Evolutionary conservation across 1,140 invertebrate genomes (phyloP).

Genomic region (Conus betulinus): DNA sequence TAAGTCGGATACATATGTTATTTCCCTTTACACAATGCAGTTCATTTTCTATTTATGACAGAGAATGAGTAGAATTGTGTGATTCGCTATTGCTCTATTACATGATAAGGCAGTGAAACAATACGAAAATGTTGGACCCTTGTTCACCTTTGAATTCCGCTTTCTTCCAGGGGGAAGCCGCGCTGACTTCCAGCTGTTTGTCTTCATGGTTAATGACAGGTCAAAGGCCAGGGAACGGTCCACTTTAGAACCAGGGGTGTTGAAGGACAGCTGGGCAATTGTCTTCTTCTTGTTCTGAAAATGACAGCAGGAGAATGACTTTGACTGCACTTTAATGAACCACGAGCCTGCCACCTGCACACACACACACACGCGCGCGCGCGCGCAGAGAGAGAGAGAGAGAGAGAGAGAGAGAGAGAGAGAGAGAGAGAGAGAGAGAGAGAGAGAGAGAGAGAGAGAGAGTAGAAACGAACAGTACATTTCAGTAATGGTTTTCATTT

Average conservation of each 20-base stretch:
- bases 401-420: no score
- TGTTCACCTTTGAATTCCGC: slow-evolving; percentile 44
- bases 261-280: slow-evolving; percentile 63
- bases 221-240: slow-evolving; percentile 73
- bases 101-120: slow-evolving; percentile 43
- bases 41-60: slow-evolving; percentile 40
- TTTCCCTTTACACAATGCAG: no score
- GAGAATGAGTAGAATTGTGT: slow-evolving; percentile 48
- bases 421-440: no score
- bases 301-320: neutral
- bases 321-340: no score
- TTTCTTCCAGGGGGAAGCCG: slow-evolving; percentile 74
- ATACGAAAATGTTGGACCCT: neutral
- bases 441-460: no score
- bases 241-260: slow-evolving; percentile 76
- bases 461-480: no score
- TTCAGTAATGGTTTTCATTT: no score
- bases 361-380: no score
- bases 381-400: no score
- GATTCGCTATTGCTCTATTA: neutral
- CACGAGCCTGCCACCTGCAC: no score
- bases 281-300: slow-evolving; percentile 52
- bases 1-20: no score
- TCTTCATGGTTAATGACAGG: slow-evolving; percentile 67
- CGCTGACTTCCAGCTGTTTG: slow-evolving; percentile 62